Base-by-base conservation (phyloP, 2,888 invertebrate genomes). In the Drosophila kanekoi region DNA sequence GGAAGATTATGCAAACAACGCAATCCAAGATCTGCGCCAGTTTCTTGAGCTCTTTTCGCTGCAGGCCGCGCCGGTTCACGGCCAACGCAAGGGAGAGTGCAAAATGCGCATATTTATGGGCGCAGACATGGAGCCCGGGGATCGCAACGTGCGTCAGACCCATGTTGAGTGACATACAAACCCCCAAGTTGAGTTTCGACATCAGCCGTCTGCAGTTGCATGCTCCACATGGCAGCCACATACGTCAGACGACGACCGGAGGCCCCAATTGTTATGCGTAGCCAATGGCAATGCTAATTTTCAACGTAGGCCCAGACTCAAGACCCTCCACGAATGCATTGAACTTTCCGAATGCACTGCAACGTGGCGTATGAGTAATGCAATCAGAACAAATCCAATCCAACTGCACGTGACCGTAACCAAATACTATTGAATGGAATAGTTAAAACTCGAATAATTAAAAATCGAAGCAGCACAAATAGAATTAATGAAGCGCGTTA, bases 361-460 rank as follows among this genome's bases (percentile, higher is more conserved):
- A 82, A 87, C 88, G 86, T 87, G 82, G 82, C 82, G 77, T 73
- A 82, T 87, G 73, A 65, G 79, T 85, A 85, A 81, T 44, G 63
- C 66, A 69, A 75, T 56, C 32, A 56, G 16, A 56, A 59, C 35
- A 61, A 61, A 48, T 72, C 41, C 38, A 59, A 28, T 20, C 20
- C 66, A 52, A 20, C 37, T 59, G 58, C 76, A 77, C 76, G 76
- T 77, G 76, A 77, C 76, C 64, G 45, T 8, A 65, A 32, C 73
- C 53, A 66, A 75, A 18, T 58, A 41, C 23, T 16, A 37, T 45
- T 20, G 43, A 58, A 68, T 20, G 16, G 48, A 41, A 32, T 44
- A 28, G 28, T 28, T 28, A 28, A 28, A 28, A 8, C 28, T 28
- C 8, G 28, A 28, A 52, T 48, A 37, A 20, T 13, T 40, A 51